phyloP scores from a whole-genome alignment of 2,888 invertebrate genomes.

The Lacanobia oleracea region DNA sequence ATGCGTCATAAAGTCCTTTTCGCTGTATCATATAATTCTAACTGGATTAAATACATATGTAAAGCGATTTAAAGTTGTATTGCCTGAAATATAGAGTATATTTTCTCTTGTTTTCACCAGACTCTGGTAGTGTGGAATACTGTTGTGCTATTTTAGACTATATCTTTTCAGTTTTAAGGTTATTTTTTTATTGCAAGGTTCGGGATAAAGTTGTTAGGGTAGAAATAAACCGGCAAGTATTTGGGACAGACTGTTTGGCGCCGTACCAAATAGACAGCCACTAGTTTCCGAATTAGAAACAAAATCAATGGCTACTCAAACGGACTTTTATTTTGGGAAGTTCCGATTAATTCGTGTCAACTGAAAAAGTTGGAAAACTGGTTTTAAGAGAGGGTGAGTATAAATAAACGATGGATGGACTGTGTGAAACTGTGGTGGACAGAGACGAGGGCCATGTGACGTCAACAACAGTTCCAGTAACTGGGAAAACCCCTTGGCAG shows the following conservation, averaged over 20 bases:
- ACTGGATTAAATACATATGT: conserved; percentile 19
- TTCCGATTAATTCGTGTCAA: not conserved
- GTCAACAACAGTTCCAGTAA: no score
- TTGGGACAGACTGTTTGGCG: conserved; percentile 85
- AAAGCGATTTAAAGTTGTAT: conserved; percentile 15
- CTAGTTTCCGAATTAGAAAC: conserved; percentile 63
- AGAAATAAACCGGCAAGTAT: conserved; percentile 71
- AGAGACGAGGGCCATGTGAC: no score
- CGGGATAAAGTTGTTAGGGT: conserved; percentile 45
- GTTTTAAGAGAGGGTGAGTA: no score
- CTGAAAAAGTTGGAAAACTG: no score
- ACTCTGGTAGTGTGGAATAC: not conserved
- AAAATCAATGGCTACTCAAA: conserved; percentile 53
- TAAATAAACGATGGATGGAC: no score
- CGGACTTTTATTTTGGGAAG: conserved; percentile 25
- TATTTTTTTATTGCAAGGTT: conserved; percentile 19
- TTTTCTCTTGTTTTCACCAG: conserved; percentile 30
- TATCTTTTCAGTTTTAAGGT: conserved; percentile 19
- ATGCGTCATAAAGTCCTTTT: conserved; percentile 6
- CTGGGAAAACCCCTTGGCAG: no score
- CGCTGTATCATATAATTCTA: conserved; percentile 13
- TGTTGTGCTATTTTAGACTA: conserved; percentile 30
- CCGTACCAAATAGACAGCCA: conserved; percentile 74
- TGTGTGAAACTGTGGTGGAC: no score
- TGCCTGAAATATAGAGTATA: conserved; percentile 3